phyloP scores from a whole-genome alignment of 2,113 vertebrate species.

The Pseudorectes ferrugineus region DNA sequence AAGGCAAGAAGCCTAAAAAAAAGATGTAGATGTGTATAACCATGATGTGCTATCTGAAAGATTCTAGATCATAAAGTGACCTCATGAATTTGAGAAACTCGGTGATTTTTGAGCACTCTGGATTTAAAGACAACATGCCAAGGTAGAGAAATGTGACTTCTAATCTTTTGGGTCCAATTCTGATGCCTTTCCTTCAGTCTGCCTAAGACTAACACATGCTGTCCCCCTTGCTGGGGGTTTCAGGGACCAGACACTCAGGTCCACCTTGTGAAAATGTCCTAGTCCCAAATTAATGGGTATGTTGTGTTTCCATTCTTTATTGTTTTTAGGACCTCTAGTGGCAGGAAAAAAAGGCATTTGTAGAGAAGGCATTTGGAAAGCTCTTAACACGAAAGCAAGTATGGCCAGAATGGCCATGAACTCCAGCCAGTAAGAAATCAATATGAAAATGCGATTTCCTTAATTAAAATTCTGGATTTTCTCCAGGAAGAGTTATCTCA shows the following conservation, averaged over 20 bases:
- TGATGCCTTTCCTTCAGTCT: not conserved
- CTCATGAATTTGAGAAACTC: not conserved
- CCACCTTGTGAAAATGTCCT: not conserved
- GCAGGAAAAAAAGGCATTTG: not conserved
- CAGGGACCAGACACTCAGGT: not conserved
- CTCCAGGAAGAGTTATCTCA: not conserved
- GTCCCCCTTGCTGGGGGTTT: not conserved
- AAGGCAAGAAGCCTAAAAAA: not conserved
- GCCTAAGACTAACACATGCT: not conserved
- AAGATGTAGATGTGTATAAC: not conserved
- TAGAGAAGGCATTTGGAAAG: not conserved
- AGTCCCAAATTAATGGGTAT: not conserved
- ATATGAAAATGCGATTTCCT: not conserved
- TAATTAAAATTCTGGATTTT: slow-evolving; percentile 28
- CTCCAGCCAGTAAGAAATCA: not conserved
- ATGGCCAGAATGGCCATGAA: not conserved
- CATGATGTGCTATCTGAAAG: not conserved
- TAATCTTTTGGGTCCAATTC: not conserved
- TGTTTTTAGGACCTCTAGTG: not conserved
- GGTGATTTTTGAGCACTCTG: not conserved
- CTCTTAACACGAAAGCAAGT: not conserved
- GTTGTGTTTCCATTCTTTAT: not conserved
- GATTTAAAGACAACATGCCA: not conserved
- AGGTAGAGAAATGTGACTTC: not conserved
- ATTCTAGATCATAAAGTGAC: not conserved